Percentiles rank a stretch among this genome's conserved stretches.
These are phyloP conservation scores for Buteo buteo DNA, from an alignment of 2,113 vertebrate genomes.

Conservation along the genomic window DNA sequence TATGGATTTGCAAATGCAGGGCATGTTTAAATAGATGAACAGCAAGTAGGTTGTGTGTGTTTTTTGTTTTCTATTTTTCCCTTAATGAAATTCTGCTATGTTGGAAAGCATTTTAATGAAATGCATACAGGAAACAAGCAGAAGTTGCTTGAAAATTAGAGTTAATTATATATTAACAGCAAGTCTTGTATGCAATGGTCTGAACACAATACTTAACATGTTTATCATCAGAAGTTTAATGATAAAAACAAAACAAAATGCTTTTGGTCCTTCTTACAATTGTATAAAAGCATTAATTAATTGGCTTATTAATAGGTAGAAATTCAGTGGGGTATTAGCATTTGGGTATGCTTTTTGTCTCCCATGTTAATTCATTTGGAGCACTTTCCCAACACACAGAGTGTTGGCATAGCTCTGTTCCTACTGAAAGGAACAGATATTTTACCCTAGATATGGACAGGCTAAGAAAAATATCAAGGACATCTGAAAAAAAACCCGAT, in stretches of 20 bases:
- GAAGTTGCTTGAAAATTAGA: slow-evolving; percentile 31
- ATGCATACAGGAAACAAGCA: slow-evolving; percentile 2
- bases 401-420: not conserved
- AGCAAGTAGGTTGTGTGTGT: not conserved
- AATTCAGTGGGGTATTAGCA: not conserved
- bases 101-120: slow-evolving; percentile 39
- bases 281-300: not conserved
- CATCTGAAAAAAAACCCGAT: not conserved
- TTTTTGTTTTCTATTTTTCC: not conserved
- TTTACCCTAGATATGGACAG: not conserved
- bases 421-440: not conserved
- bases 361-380: not conserved
- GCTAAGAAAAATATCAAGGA: not conserved
- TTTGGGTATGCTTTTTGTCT: not conserved
- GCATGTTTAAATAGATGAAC: not conserved
- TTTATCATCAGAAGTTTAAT: not conserved
- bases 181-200: not conserved
- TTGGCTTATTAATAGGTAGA: not conserved
- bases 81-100: not conserved
- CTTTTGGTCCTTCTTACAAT: not conserved
- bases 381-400: not conserved
- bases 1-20: not conserved
- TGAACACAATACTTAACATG: not conserved
- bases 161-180: slow-evolving; percentile 5
- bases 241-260: not conserved